Evolutionary conservation across 2,113 vertebrate genomes (phyloP).

Genomic region (Rynchops niger): DNA sequence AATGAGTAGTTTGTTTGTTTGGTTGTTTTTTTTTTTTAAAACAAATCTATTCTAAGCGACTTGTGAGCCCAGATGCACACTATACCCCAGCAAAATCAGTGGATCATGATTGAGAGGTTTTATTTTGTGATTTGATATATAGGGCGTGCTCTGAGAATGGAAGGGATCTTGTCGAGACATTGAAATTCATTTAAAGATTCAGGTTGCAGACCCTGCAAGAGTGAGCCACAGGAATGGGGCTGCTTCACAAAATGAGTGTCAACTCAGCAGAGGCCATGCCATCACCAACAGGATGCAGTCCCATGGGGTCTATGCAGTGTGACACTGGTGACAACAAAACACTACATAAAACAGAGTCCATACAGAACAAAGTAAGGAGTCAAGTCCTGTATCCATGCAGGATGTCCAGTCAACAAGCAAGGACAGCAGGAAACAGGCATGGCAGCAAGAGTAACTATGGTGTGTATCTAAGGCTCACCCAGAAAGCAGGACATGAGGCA

Average conservation of each 20-base stretch:
- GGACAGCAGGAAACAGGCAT: neutral
- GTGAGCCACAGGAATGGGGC: neutral
- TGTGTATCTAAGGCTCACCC: neutral
- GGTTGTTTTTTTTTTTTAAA: neutral
- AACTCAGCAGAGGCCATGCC: neutral
- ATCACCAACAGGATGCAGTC: neutral
- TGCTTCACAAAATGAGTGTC: neutral
- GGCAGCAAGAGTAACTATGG: too few relatives aligned
- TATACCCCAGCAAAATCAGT: neutral
- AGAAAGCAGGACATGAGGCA: neutral
- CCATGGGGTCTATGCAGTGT: rapidly evolving
- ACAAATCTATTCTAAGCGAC: neutral
- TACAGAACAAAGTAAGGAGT: neutral
- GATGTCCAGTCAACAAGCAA: neutral
- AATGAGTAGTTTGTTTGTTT: neutral
- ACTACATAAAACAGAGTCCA: neutral
- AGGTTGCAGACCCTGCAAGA: neutral
- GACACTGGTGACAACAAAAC: neutral
- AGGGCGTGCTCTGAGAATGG: neutral
- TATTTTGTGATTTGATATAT: neutral
- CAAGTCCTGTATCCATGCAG: neutral
- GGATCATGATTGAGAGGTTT: neutral
- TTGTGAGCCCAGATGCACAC: neutral
- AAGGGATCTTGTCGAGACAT: neutral
- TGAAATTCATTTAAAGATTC: neutral